Conservation (phyloP, 2,888 invertebrate genomes). For the Ceramica pisi region DNA sequence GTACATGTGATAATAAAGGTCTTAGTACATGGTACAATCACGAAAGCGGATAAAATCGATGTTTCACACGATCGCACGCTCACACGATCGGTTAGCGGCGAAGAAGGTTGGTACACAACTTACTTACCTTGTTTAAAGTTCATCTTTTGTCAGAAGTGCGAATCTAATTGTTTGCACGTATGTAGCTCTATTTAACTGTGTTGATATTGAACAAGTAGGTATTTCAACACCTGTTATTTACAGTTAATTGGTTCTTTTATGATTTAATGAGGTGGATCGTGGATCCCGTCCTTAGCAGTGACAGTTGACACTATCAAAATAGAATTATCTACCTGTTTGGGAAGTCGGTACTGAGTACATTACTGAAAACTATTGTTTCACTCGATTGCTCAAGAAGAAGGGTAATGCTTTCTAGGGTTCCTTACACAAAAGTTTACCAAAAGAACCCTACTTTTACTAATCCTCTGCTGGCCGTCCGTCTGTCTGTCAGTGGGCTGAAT, state of each 20-base stretch:
- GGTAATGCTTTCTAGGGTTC: too few relatives aligned
- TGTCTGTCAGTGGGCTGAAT: too few relatives aligned
- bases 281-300: neutral
- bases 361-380: neutral
- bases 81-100: neutral
- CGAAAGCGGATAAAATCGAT: conserved; percentile 18
- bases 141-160: conserved; percentile 32
- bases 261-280: conserved; percentile 7
- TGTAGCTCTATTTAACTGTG: neutral
- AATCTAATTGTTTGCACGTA: conserved; percentile 18
- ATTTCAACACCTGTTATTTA: conserved; percentile 4
- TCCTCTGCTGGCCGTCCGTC: too few relatives aligned
- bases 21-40: conserved; percentile 18
- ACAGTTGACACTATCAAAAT: too few relatives aligned
- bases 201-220: conserved; percentile 26
- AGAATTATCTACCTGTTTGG: neutral
- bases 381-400: too few relatives aligned
- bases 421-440: too few relatives aligned
- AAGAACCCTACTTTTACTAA: too few relatives aligned
- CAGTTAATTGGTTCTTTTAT: conserved; percentile 16
- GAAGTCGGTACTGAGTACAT: neutral
- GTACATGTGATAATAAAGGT: conserved; percentile 7
- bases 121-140: conserved; percentile 44
- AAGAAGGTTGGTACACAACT: neutral
- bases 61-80: conserved; percentile 40